Base-by-base conservation (phyloP, 1,140 invertebrate species). In the Ostrea edulis region DNA sequence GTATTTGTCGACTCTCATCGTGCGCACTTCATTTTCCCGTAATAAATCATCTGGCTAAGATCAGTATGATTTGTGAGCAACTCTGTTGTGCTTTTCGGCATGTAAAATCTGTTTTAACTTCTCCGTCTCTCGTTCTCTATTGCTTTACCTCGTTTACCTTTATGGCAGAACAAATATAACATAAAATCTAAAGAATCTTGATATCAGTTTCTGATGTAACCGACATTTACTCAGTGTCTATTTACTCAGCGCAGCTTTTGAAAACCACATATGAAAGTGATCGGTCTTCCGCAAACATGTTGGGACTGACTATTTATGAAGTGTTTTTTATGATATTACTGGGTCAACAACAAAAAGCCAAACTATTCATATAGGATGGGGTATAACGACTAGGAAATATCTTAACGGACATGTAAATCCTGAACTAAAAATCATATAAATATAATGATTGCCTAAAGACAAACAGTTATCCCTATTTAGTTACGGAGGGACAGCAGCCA, bases 31-130 rank as follows among this genome's bases (percentile, higher is more conserved):
- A 77, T 77, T 35, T 77, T 77, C 68, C 68, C 25, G 68, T 25
- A 77, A 77, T 77, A 77, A 77, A 77, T 77, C 68, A 77, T 14
- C 22, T 35, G 22, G 9, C 29, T 77, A 12, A 22, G 25, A 35
- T 11, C 25, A 29, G 68, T 3, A 22, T 77, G 68, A 77, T 77
- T 77, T 77, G 68, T 17, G 25, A 77, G 68, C 68, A 25, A 14
- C 58, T 62, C n/a, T 62, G 58, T n/a, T 20, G 25, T 29, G 68
- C 25, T 77, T 77, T 77, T 29, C 12, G 68, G 29, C 68, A 77
- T 77, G 68, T 35, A 35, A 77, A 29, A 77, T 29, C 68, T 77
- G 68, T 77, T 77, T 77, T 77, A 77, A 77, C 68, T 77, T 77
- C 22, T 77, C 29, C 68, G 35, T 77, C 22, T 35, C 22, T 77